A percentile compares a stretch with the other conserved stretches of the same genome.
Evolutionary conservation across 2,113 vertebrate genomes (phyloP).

Genomic region (Agapornis roseicollis): DNA sequence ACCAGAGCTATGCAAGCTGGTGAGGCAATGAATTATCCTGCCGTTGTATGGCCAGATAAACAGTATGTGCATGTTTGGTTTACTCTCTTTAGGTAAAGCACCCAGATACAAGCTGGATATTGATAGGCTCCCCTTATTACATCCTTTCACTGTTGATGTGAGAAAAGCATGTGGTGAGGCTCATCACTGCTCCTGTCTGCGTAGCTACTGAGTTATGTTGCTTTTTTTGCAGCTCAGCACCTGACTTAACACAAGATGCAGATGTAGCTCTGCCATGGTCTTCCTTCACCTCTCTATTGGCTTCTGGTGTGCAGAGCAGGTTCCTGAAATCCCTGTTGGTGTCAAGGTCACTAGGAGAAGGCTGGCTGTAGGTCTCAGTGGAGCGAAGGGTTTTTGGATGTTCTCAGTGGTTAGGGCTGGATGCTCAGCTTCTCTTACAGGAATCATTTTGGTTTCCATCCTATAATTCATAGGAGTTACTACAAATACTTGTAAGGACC

Average conservation of each 20-base stretch:
- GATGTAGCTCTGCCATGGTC: not conserved
- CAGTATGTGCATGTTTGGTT: not conserved
- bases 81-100: not conserved
- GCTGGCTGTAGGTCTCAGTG: not conserved
- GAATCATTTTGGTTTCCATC: not conserved
- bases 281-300: not conserved
- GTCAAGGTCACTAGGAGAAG: not conserved
- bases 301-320: not conserved
- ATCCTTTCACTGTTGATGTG: not conserved
- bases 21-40: not conserved
- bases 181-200: not conserved
- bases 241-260: not conserved
- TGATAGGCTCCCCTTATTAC: not conserved
- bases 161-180: accelerated
- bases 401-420: not conserved
- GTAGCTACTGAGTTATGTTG: not conserved
- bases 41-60: not conserved
- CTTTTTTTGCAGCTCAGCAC: not conserved
- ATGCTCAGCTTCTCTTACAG: not conserved
- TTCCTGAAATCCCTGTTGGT: not conserved
- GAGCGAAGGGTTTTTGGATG: not conserved
- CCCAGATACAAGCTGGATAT: too few relatives aligned
- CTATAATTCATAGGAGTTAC: accelerated
- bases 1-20: not conserved
- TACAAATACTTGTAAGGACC: not conserved